Evolutionary conservation across 2,888 invertebrate species (phyloP).

Genomic region (Odontomyia ornata): DNA sequence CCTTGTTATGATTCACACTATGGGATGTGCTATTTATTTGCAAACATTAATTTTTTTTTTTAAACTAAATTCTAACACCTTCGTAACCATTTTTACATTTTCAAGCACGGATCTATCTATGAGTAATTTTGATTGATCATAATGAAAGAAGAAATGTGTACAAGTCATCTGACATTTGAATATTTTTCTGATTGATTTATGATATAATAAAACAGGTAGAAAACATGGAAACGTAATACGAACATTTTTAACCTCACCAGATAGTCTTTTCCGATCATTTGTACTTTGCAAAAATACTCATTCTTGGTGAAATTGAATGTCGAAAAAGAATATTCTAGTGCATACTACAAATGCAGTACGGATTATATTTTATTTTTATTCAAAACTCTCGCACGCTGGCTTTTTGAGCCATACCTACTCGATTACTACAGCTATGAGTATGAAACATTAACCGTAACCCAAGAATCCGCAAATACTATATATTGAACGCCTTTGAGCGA

Average conservation of each 20-base stretch:
- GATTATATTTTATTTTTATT: too few species aligned
- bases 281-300: slow-evolving; percentile 1
- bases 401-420: too few species aligned
- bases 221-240: slow-evolving; percentile 55
- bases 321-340: not conserved
- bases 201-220: slow-evolving; percentile 57
- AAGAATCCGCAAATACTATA: too few species aligned
- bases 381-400: too few species aligned
- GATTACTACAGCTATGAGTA: too few species aligned
- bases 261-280: not conserved
- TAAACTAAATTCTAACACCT: slow-evolving; percentile 22
- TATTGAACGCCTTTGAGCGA: too few species aligned
- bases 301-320: slow-evolving; percentile 38
- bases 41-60: not conserved
- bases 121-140: slow-evolving; percentile 14
- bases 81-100: not conserved
- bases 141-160: slow-evolving; percentile 61
- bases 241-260: slow-evolving; percentile 48
- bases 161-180: not conserved
- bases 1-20: not conserved
- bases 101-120: not conserved
- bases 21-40: too few species aligned
- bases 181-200: too few species aligned
- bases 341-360: not conserved
- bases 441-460: too few species aligned